These are phyloP conservation scores for Gryon sp. DNA, from an alignment of 1,140 invertebrate genomes.

Conservation along the genomic window DNA sequence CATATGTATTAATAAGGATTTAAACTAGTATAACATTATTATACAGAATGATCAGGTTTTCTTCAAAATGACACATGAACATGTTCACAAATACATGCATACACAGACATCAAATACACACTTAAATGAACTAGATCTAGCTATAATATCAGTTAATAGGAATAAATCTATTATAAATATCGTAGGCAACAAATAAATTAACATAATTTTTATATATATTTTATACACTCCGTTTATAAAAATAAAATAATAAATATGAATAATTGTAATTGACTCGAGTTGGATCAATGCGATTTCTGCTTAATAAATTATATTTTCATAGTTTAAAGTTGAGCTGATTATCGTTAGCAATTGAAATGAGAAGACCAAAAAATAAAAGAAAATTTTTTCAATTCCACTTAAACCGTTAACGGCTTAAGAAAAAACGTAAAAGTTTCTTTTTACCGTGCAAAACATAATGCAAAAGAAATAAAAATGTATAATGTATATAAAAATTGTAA, in stretches of 20 bases:
- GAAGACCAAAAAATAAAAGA: too few relatives aligned
- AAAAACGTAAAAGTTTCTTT: conserved; percentile 34
- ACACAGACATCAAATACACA: too few relatives aligned
- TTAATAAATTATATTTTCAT: conserved; percentile 19
- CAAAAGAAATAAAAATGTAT: conserved; percentile 11
- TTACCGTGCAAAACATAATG: conserved; percentile 17
- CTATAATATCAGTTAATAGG: too few relatives aligned
- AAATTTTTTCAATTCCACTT: conserved; percentile 2
- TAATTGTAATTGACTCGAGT: conserved; percentile 1
- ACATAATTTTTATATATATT: conserved; percentile 42
- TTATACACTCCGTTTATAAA: conserved; percentile 43
- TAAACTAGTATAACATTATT: conserved; percentile 1
- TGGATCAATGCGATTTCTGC: conserved; percentile 7
- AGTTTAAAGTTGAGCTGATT: too few relatives aligned
- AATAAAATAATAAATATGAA: too few relatives aligned
- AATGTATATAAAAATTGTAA: conserved; percentile 39
- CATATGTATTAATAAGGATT: conserved; percentile 10
- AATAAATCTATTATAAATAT: too few relatives aligned
- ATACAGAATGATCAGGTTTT: not conserved
- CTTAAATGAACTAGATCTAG: conserved; percentile 12
- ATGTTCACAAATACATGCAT: too few relatives aligned
- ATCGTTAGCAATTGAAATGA: too few relatives aligned
- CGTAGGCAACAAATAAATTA: conserved; percentile 8
- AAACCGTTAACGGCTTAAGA: conserved; percentile 1
- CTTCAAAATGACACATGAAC: conserved; percentile 1